Conservation (phyloP, 2,113 vertebrate species). For the Pseudopipra pipra region DNA sequence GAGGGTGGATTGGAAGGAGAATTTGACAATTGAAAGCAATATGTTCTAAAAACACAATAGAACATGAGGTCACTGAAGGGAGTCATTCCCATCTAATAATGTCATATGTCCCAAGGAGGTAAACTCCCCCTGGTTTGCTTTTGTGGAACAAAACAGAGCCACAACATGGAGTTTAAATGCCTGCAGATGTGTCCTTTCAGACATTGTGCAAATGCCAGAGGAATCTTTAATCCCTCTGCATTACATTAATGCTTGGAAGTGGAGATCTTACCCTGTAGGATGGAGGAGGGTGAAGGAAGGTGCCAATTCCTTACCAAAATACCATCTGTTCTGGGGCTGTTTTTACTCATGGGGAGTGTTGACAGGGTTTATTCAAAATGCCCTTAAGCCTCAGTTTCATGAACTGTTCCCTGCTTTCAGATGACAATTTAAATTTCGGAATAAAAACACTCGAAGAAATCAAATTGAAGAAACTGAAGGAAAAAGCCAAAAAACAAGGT, state of each 20-base stretch:
- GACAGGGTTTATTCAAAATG: not conserved
- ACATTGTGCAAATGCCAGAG: accelerated
- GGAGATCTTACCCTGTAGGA: not conserved
- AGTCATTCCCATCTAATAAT: accelerated
- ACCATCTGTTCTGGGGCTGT: accelerated
- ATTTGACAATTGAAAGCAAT: not conserved
- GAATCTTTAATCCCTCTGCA: not conserved
- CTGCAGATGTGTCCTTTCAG: not conserved
- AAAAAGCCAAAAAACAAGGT: conserved; percentile 82
- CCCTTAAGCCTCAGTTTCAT: not conserved
- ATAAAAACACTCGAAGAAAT: conserved; percentile 95
- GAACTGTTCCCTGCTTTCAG: conserved; percentile 55
- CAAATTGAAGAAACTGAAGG: conserved; percentile 86
- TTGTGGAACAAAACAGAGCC: not conserved
- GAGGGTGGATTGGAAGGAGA: not conserved
- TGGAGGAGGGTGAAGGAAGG: not conserved
- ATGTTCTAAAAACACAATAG: not conserved
- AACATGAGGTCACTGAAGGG: not conserved
- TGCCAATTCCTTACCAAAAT: not conserved
- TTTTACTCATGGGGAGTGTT: not conserved
- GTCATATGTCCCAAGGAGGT: not conserved
- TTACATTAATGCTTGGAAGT: not conserved
- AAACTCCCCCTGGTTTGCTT: not conserved
- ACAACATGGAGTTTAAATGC: not conserved
- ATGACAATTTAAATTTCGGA: conserved; percentile 84